Percentiles rank a stretch among this genome's conserved stretches.
Evolutionary conservation across 2,888 invertebrate genomes (phyloP).

Genomic region (Heliconius aoede): DNA sequence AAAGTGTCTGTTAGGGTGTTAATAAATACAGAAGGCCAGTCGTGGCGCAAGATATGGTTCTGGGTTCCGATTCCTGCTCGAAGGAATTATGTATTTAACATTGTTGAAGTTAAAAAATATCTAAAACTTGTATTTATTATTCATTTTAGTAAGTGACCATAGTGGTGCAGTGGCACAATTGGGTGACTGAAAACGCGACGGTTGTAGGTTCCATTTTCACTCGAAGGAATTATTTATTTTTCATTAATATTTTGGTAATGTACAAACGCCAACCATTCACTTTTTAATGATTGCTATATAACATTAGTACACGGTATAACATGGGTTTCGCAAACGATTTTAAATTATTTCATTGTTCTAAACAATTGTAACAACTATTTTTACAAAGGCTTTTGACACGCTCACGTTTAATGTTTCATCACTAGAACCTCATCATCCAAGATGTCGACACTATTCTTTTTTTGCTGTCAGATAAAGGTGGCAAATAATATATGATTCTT

Average conservation of each 20-base stretch:
- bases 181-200: too few species aligned
- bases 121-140: too few species aligned
- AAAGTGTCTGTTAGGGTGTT: too few species aligned
- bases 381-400: constrained; percentile 30
- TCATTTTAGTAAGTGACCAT: too few species aligned
- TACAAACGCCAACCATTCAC: background rate
- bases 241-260: background rate
- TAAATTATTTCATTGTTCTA: constrained; percentile 49
- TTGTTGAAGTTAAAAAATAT: too few species aligned
- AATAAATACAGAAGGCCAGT: too few species aligned
- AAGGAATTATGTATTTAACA: too few species aligned
- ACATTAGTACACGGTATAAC: constrained; percentile 43
- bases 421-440: constrained; percentile 28
- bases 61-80: too few species aligned
- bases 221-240: too few species aligned
- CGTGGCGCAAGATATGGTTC: too few species aligned
- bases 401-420: constrained; percentile 32
- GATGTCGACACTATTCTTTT: constrained; percentile 19
- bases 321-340: constrained; percentile 61
- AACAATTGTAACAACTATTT: constrained; percentile 43
- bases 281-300: background rate
- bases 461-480: background rate
- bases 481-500: background rate
- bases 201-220: too few species aligned
- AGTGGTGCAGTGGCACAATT: too few species aligned